Base-by-base conservation (phyloP, 2,113 vertebrate species). In the Takifugu bimaculatus region DNA sequence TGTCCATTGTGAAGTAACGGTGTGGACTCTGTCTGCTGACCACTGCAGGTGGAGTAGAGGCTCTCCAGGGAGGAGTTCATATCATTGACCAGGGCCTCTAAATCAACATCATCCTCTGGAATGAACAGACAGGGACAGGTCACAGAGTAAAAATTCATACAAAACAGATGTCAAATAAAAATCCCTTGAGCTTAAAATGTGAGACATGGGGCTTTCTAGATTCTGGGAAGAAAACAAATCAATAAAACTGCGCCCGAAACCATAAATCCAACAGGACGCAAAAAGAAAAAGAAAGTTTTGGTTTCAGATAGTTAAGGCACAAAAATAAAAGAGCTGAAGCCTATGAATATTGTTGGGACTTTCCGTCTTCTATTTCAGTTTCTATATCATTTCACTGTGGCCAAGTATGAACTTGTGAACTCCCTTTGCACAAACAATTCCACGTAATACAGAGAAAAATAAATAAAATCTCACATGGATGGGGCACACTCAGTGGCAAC, bases 61-160 rank as follows among this genome's bases (percentile, higher is more conserved):
- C 91, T 95, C 82, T 98, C 96, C 81, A 97, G 85, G 0, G 96
- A 97, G 0, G 93, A 92, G 50, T 94, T 96, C 94, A 97, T 98
- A 60, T 96, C 93, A 20, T 94, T 97, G 61, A 99, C 93, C 90
- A 99, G 78, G 26, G 93, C 92, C 72, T 97, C 95, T 20, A 98
- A 80, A 80, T 97, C 96, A 61, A 96, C 92, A 0, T 97, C 95
- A 32, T 97, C 94, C 78, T 97, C 96, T 98, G 87, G 5, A 80
- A 70, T n/a, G 48, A 55, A 75, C 14, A 69, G 14, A 65, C 45
- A n/a, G 0, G 60, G 29, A 53, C 1, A 1, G 25, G 14, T 25
- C 6, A 35, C 4, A 55, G 1, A 0, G 26, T n/a, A n/a, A 11
- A n/a, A 5, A 54, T 7, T 29, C 15, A n/a, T 26, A 12, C 29